phyloP scores from a whole-genome alignment of 2,113 vertebrate genomes.

The Lepus timidus region DNA sequence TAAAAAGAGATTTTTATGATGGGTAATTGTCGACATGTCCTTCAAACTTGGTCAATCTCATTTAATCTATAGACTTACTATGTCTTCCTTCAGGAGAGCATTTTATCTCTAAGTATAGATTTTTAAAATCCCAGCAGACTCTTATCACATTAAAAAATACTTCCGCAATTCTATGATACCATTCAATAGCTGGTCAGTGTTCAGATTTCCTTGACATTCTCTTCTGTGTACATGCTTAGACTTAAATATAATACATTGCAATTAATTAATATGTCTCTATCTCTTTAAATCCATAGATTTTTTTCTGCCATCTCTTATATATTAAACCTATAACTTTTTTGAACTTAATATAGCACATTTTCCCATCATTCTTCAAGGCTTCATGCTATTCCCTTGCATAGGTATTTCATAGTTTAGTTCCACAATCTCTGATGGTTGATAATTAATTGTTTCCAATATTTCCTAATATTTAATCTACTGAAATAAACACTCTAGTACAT shows the following conservation, averaged over 20 bases:
- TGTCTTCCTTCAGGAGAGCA: neutral
- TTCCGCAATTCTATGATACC: neutral
- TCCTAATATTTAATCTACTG: neutral
- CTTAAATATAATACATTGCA: neutral
- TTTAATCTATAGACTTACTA: conserved; percentile 20
- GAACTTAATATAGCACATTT: neutral
- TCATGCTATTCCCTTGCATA: conserved; percentile 9
- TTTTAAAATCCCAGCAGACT: neutral
- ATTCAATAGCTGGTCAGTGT: neutral
- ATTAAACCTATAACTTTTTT: conserved; percentile 27
- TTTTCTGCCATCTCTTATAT: neutral
- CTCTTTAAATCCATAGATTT: neutral
- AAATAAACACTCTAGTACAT: neutral
- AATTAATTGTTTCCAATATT: conserved; percentile 28
- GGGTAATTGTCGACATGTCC: neutral
- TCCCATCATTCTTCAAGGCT: neutral
- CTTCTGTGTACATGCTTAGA: neutral
- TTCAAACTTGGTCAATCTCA: neutral
- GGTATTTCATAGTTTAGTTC: conserved; percentile 19
- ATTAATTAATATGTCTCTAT: neutral
- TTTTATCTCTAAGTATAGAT: conserved; percentile 20
- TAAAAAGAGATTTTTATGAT: neutral
- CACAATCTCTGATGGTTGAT: neutral
- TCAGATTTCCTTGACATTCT: neutral
- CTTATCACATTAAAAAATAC: conserved; percentile 26